These are phyloP conservation scores for Eufriesea mexicana DNA, from an alignment of 1,140 invertebrate species.

Conservation along the genomic window DNA sequence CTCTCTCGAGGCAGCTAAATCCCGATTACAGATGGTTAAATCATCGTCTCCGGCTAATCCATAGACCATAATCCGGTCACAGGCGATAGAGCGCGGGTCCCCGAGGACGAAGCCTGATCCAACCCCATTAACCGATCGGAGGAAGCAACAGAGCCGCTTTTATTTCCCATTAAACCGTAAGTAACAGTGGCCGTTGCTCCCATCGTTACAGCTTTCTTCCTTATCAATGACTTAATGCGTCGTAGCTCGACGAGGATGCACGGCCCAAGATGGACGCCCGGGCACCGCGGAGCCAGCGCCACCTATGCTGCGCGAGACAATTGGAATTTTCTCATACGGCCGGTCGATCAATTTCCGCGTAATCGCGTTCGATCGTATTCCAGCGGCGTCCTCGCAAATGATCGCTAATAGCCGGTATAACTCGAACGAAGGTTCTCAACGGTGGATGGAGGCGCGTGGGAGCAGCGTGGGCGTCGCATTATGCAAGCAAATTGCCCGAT, in stretches of 20 bases:
- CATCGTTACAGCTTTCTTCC: not conserved
- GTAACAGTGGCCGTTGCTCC: not conserved
- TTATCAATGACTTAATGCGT: not conserved
- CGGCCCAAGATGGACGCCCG: not conserved
- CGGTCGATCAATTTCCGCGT: constrained; percentile 31
- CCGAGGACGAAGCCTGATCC: no score
- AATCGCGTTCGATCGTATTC: constrained; percentile 57
- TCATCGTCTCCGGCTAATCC: not conserved
- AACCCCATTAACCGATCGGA: not conserved
- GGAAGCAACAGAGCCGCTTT: constrained; percentile 1
- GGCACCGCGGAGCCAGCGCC: no score
- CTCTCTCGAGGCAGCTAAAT: not conserved
- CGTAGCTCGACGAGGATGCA: not conserved
- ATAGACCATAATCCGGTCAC: not conserved
- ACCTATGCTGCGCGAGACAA: not conserved
- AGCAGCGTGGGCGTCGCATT: constrained; percentile 59
- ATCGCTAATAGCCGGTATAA: constrained; percentile 66
- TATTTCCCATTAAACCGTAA: not conserved
- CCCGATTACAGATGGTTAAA: not conserved
- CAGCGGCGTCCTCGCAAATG: constrained; percentile 55
- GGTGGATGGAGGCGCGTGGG: constrained; percentile 41
- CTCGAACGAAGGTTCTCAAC: constrained; percentile 61
- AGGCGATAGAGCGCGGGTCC: no score
- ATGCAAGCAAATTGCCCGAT: constrained; percentile 68
- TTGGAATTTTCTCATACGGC: not conserved